A percentile compares a stretch with the other conserved stretches of the same genome.
phyloP scores from a whole-genome alignment of 2,888 invertebrate species.

The Eudasyphora cyanicolor region DNA sequence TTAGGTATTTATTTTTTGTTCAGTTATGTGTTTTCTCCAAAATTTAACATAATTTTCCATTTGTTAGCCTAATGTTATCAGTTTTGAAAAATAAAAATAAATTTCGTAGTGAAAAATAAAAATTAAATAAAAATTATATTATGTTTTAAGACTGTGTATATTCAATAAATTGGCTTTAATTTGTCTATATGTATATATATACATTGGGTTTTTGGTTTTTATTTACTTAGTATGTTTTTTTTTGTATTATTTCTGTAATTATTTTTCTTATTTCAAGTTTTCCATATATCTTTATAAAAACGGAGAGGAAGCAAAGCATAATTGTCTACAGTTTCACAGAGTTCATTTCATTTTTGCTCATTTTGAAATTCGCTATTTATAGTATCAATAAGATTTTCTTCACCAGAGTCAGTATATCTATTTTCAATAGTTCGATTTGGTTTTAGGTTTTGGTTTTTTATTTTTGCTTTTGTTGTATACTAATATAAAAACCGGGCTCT shows the following conservation, averaged over 20 bases:
- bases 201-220: neutral
- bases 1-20: too few species aligned
- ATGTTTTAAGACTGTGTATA: too few species aligned
- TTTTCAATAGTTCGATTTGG: constrained; percentile 17
- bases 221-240: neutral
- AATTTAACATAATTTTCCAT: too few species aligned
- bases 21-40: too few species aligned
- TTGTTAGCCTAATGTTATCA: too few species aligned
- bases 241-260: constrained; percentile 8
- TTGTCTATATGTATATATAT: neutral
- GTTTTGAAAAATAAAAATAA: too few species aligned
- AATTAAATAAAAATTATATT: too few species aligned
- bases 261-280: constrained; percentile 25
- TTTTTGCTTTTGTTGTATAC: constrained; percentile 32
- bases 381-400: constrained; percentile 1
- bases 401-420: too few species aligned
- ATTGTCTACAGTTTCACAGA: constrained; percentile 53
- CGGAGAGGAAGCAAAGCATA: constrained; percentile 57
- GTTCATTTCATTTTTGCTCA: constrained; percentile 7
- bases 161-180: too few species aligned
- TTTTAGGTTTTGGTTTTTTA: neutral
- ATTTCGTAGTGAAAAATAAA: too few species aligned
- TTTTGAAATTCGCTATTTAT: constrained; percentile 2
- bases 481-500: constrained; percentile 40
- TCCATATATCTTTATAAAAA: constrained; percentile 48